These are phyloP conservation scores for Urocitellus parryii DNA, from an alignment of 2,113 vertebrate species.

Conservation along the genomic window DNA sequence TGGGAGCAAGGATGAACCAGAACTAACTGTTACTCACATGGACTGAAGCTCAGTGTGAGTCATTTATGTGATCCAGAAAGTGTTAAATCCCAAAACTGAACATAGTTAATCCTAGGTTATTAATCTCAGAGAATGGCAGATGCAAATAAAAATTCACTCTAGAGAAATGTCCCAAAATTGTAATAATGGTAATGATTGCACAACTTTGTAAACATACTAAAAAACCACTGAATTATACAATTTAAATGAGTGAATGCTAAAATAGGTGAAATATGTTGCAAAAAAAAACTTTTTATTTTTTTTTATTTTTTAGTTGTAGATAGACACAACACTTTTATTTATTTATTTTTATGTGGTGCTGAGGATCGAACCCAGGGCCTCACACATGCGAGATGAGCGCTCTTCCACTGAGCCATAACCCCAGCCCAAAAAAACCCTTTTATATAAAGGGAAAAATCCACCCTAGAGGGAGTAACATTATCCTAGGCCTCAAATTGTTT, in stretches of 20 bases:
- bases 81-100: not conserved
- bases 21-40: not conserved
- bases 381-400: too few relatives aligned
- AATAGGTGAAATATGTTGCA: not conserved
- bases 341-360: too few relatives aligned
- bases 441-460: not conserved
- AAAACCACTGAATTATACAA: not conserved
- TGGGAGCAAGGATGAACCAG: not conserved
- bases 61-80: not conserved
- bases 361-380: too few relatives aligned
- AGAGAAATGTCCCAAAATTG: not conserved
- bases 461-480: not conserved
- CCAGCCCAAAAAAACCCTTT: not conserved
- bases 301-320: too few relatives aligned
- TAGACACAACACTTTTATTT: too few relatives aligned
- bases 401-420: too few relatives aligned
- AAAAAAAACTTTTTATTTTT: not conserved
- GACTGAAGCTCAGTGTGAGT: not conserved
- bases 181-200: not conserved
- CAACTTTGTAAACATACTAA: conserved; percentile 9
- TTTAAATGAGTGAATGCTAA: not conserved
- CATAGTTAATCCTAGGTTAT: not conserved
- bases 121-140: not conserved
- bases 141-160: not conserved
- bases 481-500: not conserved